These are phyloP conservation scores for Drosophila ochracea DNA, from an alignment of 2,888 invertebrate genomes.

Conservation along the genomic window DNA sequence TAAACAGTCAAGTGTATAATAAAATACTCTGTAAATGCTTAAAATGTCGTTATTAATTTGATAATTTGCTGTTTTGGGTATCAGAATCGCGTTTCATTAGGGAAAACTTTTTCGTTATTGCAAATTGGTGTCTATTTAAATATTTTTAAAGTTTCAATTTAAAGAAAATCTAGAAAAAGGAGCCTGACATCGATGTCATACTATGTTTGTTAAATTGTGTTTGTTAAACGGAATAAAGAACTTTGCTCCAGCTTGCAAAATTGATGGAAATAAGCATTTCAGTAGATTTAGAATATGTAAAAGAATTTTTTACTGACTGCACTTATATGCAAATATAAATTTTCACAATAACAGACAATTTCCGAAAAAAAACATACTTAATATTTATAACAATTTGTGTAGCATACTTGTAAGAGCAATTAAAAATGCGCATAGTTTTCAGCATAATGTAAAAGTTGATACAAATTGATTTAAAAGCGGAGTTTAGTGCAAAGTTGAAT, in stretches of 20 bases:
- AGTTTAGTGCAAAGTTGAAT: not conserved
- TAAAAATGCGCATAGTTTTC: not conserved
- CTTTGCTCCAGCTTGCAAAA: not conserved
- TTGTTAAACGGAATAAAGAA: not conserved
- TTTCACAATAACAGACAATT: not conserved
- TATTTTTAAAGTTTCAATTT: not conserved
- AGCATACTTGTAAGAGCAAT: conserved; percentile 12
- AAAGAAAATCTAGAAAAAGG: not conserved
- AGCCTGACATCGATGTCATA: not conserved
- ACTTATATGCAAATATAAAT: not conserved
- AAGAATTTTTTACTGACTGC: not conserved
- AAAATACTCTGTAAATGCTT: conserved; percentile 5
- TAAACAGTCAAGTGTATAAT: not conserved
- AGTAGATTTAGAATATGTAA: not conserved
- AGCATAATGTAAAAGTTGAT: not conserved
- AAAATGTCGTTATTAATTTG: not conserved
- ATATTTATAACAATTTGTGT: not conserved
- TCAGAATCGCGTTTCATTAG: not conserved
- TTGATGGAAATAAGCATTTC: not conserved
- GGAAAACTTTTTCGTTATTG: not conserved
- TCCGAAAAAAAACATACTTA: not conserved
- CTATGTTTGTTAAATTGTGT: too few species aligned
- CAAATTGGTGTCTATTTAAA: not conserved
- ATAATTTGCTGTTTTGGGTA: not conserved
- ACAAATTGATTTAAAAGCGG: not conserved